These are phyloP conservation scores for Gymnoscopelus microlampas DNA, from an alignment of 2,797 vertebrate genomes.

Conservation along the genomic window DNA sequence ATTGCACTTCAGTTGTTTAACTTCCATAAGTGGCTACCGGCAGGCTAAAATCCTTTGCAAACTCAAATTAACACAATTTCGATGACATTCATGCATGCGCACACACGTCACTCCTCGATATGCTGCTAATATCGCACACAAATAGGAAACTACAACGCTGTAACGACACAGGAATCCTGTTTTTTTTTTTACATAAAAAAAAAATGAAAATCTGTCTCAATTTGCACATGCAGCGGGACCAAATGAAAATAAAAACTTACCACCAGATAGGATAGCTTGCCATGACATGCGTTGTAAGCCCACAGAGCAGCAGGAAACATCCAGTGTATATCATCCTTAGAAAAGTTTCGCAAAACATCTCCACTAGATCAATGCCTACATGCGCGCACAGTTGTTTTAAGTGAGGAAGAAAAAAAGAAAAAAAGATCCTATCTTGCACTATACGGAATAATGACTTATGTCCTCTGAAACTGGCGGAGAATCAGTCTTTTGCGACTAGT, in stretches of 20 bases:
- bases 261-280: conserved; percentile 99
- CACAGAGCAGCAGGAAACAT: conserved; percentile 92
- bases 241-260: conserved; percentile 86
- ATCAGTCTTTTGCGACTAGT: conserved; percentile 76
- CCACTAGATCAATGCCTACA: conserved; percentile 58
- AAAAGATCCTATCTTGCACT: conserved; percentile 8
- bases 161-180: too few species aligned
- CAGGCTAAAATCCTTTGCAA: conserved; percentile 5
- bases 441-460: conserved; percentile 47
- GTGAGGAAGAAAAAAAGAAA: conserved; percentile 37
- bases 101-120: background rate
- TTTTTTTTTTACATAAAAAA: background rate
- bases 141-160: background rate
- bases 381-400: conserved; percentile 65
- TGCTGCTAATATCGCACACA: conserved; percentile 13
- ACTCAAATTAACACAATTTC: conserved; percentile 18
- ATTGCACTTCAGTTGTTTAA: conserved; percentile 21
- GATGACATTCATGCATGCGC: conserved; percentile 14
- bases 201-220: background rate
- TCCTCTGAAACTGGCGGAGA: conserved; percentile 55
- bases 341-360: conserved; percentile 77
- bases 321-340: conserved; percentile 90
- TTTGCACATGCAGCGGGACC: conserved; percentile 9
- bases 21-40: conserved; percentile 3
- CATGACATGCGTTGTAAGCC: conserved; percentile 86